Conservation (phyloP, 2,797 vertebrate genomes). For the Melanotaenia boesemani region DNA sequence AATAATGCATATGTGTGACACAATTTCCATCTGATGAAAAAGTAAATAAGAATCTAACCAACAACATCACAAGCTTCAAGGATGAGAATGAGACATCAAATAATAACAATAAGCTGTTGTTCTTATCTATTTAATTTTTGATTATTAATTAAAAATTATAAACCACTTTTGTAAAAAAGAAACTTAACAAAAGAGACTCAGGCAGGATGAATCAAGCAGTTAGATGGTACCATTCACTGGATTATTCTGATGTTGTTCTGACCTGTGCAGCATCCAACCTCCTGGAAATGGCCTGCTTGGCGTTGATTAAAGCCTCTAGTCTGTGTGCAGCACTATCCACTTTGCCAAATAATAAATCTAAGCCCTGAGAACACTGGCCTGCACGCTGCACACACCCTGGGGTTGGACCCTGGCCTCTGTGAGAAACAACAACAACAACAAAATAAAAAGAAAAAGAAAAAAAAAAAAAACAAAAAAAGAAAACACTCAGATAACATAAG, state of each 20-base stretch:
- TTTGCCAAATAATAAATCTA: conserved; percentile 95
- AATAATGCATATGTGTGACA: conserved; percentile 15
- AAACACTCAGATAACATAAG: conserved; percentile 23
- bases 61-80: conserved; percentile 1
- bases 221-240: conserved; percentile 16
- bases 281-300: conserved; percentile 95
- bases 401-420: conserved; percentile 77
- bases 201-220: not conserved
- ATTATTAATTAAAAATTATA: not conserved
- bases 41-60: not conserved
- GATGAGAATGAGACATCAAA: not conserved
- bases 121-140: not conserved
- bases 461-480: conserved; percentile 11
- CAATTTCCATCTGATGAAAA: conserved; percentile 3
- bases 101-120: not conserved
- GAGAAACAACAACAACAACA: conserved; percentile 16
- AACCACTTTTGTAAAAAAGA: not conserved
- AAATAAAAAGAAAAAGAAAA: not conserved
- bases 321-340: conserved; percentile 94
- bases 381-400: conserved; percentile 86
- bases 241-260: conserved; percentile 47
- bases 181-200: not conserved
- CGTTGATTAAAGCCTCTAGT: conserved; percentile 94
- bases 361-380: conserved; percentile 93
- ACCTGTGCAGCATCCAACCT: conserved; percentile 97